Base-by-base conservation (phyloP, 2,888 invertebrate species). In the Melangyna quadrimaculata region DNA sequence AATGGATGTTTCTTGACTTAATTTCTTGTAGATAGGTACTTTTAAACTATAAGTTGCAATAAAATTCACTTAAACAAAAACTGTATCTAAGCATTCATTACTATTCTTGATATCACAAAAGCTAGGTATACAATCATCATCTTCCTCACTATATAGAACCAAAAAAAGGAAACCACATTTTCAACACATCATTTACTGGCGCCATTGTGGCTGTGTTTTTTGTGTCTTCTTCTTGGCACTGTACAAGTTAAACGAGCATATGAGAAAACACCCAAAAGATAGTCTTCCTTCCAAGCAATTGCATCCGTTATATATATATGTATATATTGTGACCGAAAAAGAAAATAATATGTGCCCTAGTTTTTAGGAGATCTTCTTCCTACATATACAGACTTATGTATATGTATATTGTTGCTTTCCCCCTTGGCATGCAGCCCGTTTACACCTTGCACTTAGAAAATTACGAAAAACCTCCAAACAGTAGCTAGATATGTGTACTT, bases 381-480 rank as follows among this genome's bases (percentile, higher is more conserved):
- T 48, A n/a, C 17, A 3, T 12, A 12, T 24, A 14, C 17, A n/a
- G n/a, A n/a, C n/a, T n/a, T n/a, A n/a, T n/a, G n/a, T n/a, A n/a
- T n/a, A n/a, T n/a, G n/a, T 40, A 10, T 14, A 24, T 14, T 37
- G 9, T 48, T 63, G 45, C 27, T 12, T 24, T 71, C 32, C 40
- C 51, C 40, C 51, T 61, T 75, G 75, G 71, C 67, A 61, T 45
- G 53, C 70, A 79, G 29, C 40, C 37, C 75, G 59, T 67, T 67
- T 80, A 72, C 53, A 84, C 84, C 79, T 80, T 80, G 80, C 80
- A 80, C 84, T 84, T 80, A 72, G 80, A 67, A 80, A 72, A 84
- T 84, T 75, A 80, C 37, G 40, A 78, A 65, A 72, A 45, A 43
- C 22, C 14, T 69, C 8, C 17, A 24, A 27, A 27, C 19, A 40